These are phyloP conservation scores for Neolamprologus sp. DNA, from an alignment of 2,113 vertebrate genomes.

Conservation along the genomic window DNA sequence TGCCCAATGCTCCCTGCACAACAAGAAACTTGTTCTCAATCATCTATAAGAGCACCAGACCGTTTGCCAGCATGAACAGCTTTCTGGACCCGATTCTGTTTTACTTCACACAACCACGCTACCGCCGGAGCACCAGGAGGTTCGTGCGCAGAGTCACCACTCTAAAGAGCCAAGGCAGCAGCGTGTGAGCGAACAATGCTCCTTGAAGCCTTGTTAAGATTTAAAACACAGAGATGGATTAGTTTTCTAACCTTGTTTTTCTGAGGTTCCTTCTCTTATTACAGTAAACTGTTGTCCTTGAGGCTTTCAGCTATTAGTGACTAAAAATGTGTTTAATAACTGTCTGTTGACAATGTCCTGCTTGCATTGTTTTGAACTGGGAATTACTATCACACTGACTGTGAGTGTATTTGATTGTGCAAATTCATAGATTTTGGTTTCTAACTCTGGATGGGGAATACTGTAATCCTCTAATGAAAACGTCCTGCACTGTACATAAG, in stretches of 20 bases:
- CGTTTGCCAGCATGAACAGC: conserved; percentile 95
- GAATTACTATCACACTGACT: background rate
- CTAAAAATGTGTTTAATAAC: background rate
- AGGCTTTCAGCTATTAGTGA: background rate
- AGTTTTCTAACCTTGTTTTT: background rate
- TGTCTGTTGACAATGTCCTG: background rate
- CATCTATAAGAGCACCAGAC: conserved; percentile 87
- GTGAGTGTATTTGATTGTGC: background rate
- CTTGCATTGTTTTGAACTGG: background rate
- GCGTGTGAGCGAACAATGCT: background rate
- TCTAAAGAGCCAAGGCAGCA: conserved; percentile 53
- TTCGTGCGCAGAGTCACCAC: conserved; percentile 78
- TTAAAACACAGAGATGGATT: background rate
- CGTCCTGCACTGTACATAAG: background rate
- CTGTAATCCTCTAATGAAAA: background rate
- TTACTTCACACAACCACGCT: conserved; percentile 89
- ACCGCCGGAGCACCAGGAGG: conserved; percentile 74
- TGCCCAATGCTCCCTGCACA: conserved; percentile 55
- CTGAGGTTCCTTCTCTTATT: background rate
- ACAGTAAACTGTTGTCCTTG: background rate
- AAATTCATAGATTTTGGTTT: background rate
- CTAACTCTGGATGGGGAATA: background rate
- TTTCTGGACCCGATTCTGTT: conserved; percentile 94
- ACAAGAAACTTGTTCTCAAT: conserved; percentile 79
- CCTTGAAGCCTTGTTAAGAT: background rate